A percentile compares a stretch with the other conserved stretches of the same genome.
phyloP scores from a whole-genome alignment of 2,888 invertebrate genomes.

The Ceramica pisi region DNA sequence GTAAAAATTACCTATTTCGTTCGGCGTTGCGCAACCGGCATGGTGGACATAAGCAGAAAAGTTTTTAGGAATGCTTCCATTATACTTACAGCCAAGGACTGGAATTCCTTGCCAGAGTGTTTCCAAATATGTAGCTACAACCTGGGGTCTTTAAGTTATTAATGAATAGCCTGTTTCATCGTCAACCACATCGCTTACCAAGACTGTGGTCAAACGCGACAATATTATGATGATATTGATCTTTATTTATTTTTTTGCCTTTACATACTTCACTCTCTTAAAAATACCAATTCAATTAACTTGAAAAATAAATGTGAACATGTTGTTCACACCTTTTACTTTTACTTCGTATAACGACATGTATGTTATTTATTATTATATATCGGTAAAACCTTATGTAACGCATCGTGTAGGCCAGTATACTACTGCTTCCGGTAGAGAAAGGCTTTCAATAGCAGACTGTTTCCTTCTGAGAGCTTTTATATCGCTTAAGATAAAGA shows the following conservation, averaged over 20 bases:
- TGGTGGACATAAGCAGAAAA: no score
- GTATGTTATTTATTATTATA: constrained; percentile 8
- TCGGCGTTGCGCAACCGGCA: no score
- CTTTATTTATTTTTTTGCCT: neutral
- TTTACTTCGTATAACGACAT: neutral
- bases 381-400: constrained; percentile 42
- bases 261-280: constrained; percentile 9
- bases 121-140: no score
- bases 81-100: no score
- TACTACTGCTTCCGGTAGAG: constrained; percentile 42
- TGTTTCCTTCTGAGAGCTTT: constrained; percentile 37
- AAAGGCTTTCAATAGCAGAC: constrained; percentile 46
- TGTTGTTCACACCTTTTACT: constrained; percentile 48
- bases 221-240: no score
- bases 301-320: constrained; percentile 7
- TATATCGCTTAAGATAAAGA: neutral
- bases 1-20: no score
- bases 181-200: no score
- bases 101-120: no score
- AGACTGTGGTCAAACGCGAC: no score
- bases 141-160: no score
- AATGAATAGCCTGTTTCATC: no score
- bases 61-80: no score
- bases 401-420: constrained; percentile 24
- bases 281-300: constrained; percentile 1